phyloP scores from a whole-genome alignment of 2,113 vertebrate genomes.

The Silurus asotus region DNA sequence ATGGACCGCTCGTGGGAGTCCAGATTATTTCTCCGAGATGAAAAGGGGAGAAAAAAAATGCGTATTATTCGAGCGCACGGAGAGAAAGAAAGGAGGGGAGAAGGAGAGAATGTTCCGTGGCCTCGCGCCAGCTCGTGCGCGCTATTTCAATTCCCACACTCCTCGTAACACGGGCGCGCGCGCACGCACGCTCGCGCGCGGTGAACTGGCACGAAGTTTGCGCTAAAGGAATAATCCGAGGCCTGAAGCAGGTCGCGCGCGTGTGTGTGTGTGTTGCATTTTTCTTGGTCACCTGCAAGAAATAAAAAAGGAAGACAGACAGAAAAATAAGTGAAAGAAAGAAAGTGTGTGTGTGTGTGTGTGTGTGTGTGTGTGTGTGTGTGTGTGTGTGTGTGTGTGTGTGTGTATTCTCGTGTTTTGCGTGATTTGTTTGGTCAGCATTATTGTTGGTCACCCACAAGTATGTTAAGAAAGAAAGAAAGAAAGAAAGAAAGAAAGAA shows the following conservation, averaged over 20 bases:
- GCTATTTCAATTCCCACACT: conserved; percentile 23
- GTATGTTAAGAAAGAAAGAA: too few relatives aligned
- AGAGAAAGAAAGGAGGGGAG: conserved; percentile 49
- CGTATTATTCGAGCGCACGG: conserved; percentile 67
- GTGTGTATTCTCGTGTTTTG: conserved; percentile 8
- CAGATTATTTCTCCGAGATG: conserved; percentile 61
- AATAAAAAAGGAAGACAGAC: too few relatives aligned
- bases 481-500: too few relatives aligned
- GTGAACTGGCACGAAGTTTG: neutral
- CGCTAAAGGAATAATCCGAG: neutral
- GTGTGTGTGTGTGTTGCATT: neutral
- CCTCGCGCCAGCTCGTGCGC: conserved; percentile 1
- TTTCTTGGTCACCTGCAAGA: too few relatives aligned
- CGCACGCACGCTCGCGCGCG: neutral
- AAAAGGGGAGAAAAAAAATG: conserved; percentile 69
- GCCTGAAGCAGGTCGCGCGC: neutral
- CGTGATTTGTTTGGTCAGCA: conserved; percentile 16
- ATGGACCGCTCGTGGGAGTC: conserved; percentile 8
- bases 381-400: neutral
- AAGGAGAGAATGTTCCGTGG: conserved; percentile 72
- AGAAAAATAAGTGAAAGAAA: too few relatives aligned
- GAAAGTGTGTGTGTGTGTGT: too few relatives aligned
- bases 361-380: neutral
- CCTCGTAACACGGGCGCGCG: neutral
- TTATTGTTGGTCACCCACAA: neutral